Percentiles rank a stretch among this genome's conserved stretches.
These are phyloP conservation scores for Emydoidea blandingii DNA, from an alignment of 2,797 vertebrate genomes.

Conservation along the genomic window DNA sequence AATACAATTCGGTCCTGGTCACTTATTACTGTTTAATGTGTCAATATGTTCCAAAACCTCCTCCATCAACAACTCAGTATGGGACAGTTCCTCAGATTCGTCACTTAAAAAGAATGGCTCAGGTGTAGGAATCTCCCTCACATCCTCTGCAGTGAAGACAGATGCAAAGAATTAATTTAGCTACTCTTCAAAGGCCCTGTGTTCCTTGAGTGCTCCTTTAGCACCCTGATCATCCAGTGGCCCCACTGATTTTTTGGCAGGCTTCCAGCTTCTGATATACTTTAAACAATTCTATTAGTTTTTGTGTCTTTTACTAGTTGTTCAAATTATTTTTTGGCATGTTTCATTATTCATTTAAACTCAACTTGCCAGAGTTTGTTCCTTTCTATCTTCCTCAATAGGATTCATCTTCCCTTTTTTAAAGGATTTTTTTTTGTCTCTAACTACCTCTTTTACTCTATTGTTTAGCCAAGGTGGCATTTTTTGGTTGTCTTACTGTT, in stretches of 20 bases:
- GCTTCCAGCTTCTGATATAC: not conserved
- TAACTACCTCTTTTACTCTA: not conserved
- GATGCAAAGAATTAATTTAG: not conserved
- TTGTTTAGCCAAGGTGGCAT: not conserved
- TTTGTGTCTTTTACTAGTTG: not conserved
- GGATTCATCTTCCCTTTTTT: not conserved
- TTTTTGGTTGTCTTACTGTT: not conserved
- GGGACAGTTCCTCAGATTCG: too few species aligned
- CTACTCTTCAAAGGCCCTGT: not conserved
- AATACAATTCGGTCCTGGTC: too few species aligned
- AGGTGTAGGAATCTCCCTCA: too few species aligned
- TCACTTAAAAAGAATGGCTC: too few species aligned
- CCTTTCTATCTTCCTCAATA: not conserved
- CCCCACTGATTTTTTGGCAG: not conserved
- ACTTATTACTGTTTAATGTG: too few species aligned
- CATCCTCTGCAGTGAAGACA: too few species aligned
- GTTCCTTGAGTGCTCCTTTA: too few species aligned
- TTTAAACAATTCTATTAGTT: not conserved
- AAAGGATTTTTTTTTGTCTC: not conserved
- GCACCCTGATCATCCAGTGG: too few species aligned
- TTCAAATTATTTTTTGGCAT: not conserved
- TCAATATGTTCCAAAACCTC: too few species aligned
- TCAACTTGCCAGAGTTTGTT: not conserved
- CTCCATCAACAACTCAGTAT: too few species aligned
- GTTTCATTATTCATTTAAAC: not conserved